Evolutionary conservation across 2,797 vertebrate genomes (phyloP), one percentile per base, ranked within the genome.

Genomic region (Anguilla marmorata): DNA sequence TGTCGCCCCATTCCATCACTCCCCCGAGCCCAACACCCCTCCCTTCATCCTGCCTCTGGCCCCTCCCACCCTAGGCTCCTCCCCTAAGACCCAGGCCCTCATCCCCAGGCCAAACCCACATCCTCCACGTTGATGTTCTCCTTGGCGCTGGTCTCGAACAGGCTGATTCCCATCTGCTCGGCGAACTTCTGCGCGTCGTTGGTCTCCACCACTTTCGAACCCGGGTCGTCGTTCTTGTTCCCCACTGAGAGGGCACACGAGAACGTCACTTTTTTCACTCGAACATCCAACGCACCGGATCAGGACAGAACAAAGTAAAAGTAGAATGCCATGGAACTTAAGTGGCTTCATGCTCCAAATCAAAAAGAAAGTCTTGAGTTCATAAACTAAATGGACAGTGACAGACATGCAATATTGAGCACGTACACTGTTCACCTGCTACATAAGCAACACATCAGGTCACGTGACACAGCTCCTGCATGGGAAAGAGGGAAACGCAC

Each of bases 71-170:
- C 9, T n/a, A 84, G 63, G 63, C 45, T 3, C 21, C 48, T n/a
- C 50, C 33, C 52, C 87, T 82, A 37, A n/a, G 0, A 0, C 37
- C 37, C 0, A 11, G 74, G 24, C 14, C 56, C 0, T 9, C 0
- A 5, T 54, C 8, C n/a, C 9, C 45, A 0, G 0, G 7, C n/a
- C 37, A 14, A 50, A 80, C 83, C 66, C 94, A 99, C 98, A 98
- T 99, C 98, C 94, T 99, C 98, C 88, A 99, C 98, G 0, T 99
- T 99, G 93, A 99, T 92, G 88, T 99, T 99, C 95, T 99, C 98
- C 96, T 99, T 99, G 90, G 99, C 99, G 45, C 98, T 99, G 84
- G 99, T 99, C 95, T 99, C 99, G 89, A 99, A 99, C 94, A 99
- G 94, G 89, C 97, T 98, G 95, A 99, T 99, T 90, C 97, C 98